Conservation (phyloP, 2,113 vertebrate genomes). For the Neogale vison region DNA sequence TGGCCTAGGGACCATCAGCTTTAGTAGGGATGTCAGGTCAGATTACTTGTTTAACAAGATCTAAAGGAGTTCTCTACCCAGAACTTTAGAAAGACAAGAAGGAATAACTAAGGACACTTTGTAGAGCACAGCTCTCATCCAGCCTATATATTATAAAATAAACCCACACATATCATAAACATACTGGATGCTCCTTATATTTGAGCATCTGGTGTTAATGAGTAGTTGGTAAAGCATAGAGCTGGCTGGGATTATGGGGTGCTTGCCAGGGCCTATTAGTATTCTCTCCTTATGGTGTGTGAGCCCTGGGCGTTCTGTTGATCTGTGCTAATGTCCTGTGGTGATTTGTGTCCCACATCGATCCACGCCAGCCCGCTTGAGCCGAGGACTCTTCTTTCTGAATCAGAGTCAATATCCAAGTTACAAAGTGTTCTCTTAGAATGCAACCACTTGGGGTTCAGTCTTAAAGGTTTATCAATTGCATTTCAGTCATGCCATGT, state of each 20-base stretch:
- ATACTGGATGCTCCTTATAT: background rate
- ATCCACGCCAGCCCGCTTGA: background rate
- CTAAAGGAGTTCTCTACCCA: background rate
- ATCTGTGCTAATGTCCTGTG: background rate
- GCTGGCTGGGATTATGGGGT: background rate
- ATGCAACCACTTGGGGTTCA: background rate
- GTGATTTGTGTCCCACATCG: background rate
- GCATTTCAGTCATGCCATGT: background rate
- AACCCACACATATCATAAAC: background rate
- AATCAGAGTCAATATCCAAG: background rate
- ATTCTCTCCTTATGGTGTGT: background rate
- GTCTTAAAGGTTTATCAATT: background rate
- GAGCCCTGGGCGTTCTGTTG: background rate
- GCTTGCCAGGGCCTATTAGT: background rate
- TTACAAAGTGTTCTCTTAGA: background rate
- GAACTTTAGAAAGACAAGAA: background rate
- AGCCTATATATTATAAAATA: conserved; percentile 12
- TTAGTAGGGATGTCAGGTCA: background rate
- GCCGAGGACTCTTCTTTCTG: background rate
- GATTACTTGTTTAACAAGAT: background rate
- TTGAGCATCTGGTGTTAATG: background rate
- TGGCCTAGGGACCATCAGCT: background rate
- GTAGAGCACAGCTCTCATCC: background rate
- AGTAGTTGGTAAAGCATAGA: background rate
- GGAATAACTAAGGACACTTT: background rate